These are phyloP conservation scores for Reticulitermes speratus DNA, from an alignment of 1,140 invertebrate species.

Conservation along the genomic window DNA sequence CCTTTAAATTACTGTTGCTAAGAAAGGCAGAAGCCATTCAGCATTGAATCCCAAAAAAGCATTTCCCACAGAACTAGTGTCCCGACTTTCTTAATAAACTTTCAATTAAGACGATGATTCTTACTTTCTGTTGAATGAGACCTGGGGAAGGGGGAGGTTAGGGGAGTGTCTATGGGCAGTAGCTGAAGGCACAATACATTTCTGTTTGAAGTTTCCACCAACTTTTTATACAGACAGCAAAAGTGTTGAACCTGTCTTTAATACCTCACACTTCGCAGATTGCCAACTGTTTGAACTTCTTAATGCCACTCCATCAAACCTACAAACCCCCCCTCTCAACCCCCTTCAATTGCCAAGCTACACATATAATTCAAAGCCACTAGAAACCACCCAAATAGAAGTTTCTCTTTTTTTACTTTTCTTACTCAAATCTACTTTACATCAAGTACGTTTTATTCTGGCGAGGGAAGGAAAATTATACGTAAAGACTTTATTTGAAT, in stretches of 20 bases:
- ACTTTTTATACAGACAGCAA: background rate
- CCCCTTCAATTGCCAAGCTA: background rate
- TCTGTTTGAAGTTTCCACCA: conserved; percentile 19
- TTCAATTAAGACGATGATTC: conserved; percentile 1
- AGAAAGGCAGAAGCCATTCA: background rate
- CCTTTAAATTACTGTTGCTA: background rate
- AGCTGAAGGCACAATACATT: background rate
- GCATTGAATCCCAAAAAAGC: background rate
- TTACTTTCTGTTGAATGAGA: background rate
- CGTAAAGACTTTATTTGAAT: background rate
- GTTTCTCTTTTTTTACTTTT: background rate
- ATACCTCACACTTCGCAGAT: background rate
- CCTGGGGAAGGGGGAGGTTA: background rate
- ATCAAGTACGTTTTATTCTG: background rate
- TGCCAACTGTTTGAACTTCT: conserved; percentile 19
- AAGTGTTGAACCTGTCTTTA: background rate
- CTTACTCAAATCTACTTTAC: background rate
- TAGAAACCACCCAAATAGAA: background rate
- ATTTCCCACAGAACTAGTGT: background rate
- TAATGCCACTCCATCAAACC: background rate
- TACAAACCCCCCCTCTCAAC: background rate
- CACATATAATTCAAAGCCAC: background rate
- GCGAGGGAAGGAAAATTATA: background rate
- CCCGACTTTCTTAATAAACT: background rate
- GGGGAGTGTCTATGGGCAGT: background rate